Evolutionary conservation across 2,888 invertebrate species (phyloP), one percentile per base, ranked within the genome.

Genomic region (Agrypnus murinus): DNA sequence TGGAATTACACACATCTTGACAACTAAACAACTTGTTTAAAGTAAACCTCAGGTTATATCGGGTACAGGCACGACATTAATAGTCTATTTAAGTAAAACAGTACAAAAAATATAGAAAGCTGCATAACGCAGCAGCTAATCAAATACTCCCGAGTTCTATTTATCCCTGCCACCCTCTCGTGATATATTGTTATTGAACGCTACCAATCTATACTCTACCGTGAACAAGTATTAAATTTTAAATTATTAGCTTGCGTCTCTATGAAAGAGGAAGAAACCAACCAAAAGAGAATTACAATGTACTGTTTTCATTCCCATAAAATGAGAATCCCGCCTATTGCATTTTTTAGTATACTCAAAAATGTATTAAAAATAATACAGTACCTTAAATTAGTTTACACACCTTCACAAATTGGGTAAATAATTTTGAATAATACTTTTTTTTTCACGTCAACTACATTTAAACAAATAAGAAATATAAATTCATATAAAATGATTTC

Each of bases 21-120:
- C 69, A 69, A 64, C 48, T 63, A 50, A 69, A 69, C 64, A 69
- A 57, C 63, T 68, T 63, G 68, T 68, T 69, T 64, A 58, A 25
- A 64, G 46, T 32, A 53, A 59, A 55, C 55, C 55, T 55, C 55
- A 50, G 31, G 57, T 57, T 25, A 43, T 55, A 14, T 46, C 53
- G 43, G 57, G 19, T 57, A 55, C 55, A 55, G 19, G 50, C 48
- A 60, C 60, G 60, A 60, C 45, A 32, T 43, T 60, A 60, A 60
- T 60, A 60, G 32, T 60, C 60, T 45, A 45, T 46, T 45, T 60
- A 60, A 57, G 38, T 17, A 38, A 60, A 60, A 60, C 45, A 19
- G 15, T n/a, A n/a, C 17, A 36, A 55, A 55, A 55, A 55, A 55
- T n/a, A 55, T 55, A 55, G 55, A 55, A 55, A 55, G 55, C 32